Evolutionary conservation across 2,888 invertebrate genomes (phyloP).

Genomic region (Caenorhabditis sp.): DNA sequence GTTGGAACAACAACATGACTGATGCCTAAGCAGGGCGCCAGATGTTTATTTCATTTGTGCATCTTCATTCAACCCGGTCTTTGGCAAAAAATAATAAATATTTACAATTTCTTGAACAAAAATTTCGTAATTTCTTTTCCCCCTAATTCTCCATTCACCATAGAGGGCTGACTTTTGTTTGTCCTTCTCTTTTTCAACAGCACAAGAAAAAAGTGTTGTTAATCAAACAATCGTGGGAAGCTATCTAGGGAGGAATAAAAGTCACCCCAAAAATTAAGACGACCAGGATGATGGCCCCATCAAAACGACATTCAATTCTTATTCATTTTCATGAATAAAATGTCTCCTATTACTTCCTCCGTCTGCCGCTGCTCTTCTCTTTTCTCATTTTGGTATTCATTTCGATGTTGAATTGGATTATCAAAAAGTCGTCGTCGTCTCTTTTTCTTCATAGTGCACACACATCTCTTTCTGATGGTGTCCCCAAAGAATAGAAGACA

Average conservation of each 20-base stretch:
- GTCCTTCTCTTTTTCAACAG: not conserved
- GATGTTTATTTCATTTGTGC: not conserved
- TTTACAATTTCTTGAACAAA: not conserved
- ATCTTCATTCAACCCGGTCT: not conserved
- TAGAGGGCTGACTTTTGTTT: not conserved
- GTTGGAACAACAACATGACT: conserved; percentile 6
- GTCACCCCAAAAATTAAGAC: no score
- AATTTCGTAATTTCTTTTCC: conserved; percentile 9
- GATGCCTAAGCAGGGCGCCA: conserved; percentile 5
- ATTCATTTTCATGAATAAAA: conserved; percentile 17
- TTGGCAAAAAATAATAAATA: not conserved
- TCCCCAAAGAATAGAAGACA: not conserved
- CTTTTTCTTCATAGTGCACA: not conserved
- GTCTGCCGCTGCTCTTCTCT: not conserved
- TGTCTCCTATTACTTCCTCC: conserved; percentile 38
- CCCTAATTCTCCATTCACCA: not conserved
- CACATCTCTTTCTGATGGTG: not conserved
- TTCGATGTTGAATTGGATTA: not conserved
- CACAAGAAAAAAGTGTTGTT: conserved; percentile 14
- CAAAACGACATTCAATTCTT: conserved; percentile 27
- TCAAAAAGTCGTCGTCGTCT: not conserved
- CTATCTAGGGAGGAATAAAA: not conserved
- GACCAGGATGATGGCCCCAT: not conserved
- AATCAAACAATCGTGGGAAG: conserved; percentile 38
- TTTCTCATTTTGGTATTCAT: conserved; percentile 1